Conservation (phyloP, 2,888 invertebrate species). For the Lydus trimaculatus region DNA sequence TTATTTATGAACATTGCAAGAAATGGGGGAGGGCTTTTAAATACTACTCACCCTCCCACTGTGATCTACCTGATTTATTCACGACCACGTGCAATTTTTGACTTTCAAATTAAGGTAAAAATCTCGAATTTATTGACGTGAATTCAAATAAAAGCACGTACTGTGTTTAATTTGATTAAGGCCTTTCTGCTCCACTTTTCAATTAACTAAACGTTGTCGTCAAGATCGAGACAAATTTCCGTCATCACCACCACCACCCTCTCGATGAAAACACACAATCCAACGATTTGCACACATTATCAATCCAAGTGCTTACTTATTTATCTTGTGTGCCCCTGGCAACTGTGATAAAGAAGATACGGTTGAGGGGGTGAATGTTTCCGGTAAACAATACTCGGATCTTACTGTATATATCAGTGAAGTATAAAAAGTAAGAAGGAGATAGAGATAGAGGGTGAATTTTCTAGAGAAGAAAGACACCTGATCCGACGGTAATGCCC, state of each 20-base stretch:
- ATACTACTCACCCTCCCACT: neutral
- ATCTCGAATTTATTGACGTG: neutral
- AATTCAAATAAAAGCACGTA: conserved; percentile 13
- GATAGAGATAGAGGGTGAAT: conserved; percentile 15
- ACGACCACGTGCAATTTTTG: conserved; percentile 19
- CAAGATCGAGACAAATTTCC: neutral
- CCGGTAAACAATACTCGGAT: neutral
- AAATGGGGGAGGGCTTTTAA: neutral
- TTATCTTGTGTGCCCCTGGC: neutral
- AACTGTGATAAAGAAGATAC: neutral
- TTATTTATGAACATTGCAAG: conserved; percentile 2
- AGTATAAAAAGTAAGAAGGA: conserved; percentile 15
- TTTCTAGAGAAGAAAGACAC: conserved; percentile 39
- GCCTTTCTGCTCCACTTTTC: neutral
- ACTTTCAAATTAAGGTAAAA: conserved; percentile 19
- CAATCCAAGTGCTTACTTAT: neutral
- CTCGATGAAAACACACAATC: neutral
- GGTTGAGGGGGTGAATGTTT: neutral
- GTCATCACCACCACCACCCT: neutral
- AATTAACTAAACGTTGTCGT: neutral
- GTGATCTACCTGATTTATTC: conserved; percentile 18
- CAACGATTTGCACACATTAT: conserved; percentile 1
- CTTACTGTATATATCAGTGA: neutral
- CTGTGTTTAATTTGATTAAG: conserved; percentile 16
- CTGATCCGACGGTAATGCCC: conserved; percentile 46